Base-by-base conservation (phyloP, 2,888 invertebrate genomes). In the Pyrochroa serraticornis region DNA sequence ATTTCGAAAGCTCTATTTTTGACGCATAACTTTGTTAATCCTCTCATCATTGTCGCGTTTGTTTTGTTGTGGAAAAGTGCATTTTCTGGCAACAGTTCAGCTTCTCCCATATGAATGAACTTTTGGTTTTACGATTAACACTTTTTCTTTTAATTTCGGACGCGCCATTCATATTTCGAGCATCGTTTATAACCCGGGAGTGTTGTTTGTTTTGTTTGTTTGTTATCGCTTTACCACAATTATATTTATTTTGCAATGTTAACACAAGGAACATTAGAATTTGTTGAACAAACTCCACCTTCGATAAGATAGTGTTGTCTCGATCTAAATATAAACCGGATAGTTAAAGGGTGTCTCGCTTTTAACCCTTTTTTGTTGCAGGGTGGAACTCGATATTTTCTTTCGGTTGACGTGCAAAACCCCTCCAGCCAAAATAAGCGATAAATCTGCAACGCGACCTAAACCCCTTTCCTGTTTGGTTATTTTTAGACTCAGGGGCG, bases 71-170 rank as follows among this genome's bases (percentile, higher is more conserved):
- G 53, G 49, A 61, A 57, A 62, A 50, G 55, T 46, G 49, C 62
- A 61, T 65, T 65, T 64, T 66, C 65, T 72, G 72, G 72, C 72
- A 73, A 43, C 56, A 45, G 63, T 68, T 71, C 72, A 73, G 71
- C 65, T 64, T 62, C 8, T 61, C 64, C 57, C 63, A 69, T 71
- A 71, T 73, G 73, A 73, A 73, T 73, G 73, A 73, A 72, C 69
- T 68, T 56, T 48, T 57, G 64, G 43, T 66, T 64, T 64, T 69
- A 65, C 54, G 54, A 48, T 37, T 10, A 48, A 14, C 6, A 7
- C 35, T 41, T 46, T 47, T 52, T 50, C 51, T 53, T 9, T 32
- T 37, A 22, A 22, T 22, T 22, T 22, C 22, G 48, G 10, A 32
- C 12, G 37, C 36, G 22, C 43, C 51, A 53, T 52, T 58, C 53